Evolutionary conservation across 1,140 invertebrate genomes (phyloP), one percentile per base, ranked within the genome.

Genomic region (Aphelenchoides besseyi): DNA sequence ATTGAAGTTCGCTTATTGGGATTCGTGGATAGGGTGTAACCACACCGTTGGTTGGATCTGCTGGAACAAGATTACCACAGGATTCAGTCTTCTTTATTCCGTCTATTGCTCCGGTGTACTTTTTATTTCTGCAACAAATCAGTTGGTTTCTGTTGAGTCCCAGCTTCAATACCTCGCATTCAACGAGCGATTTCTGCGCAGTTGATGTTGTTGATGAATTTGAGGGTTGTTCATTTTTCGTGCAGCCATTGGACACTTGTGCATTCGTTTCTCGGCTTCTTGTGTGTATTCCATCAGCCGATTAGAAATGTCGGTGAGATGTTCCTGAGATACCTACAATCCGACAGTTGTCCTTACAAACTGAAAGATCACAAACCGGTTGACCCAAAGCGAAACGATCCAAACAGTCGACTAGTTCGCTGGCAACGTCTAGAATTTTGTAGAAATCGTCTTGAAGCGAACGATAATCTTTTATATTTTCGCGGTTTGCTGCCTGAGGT

Each of bases 361-460:
- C 68, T 70, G 2, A 76, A 77, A 68, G 23, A n/a, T 72, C 9
- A 77, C 70, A 23, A 74, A 73, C 72, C 63, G 72, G 41, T 74
- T 74, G 54, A n/a, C 72, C 72, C 30, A 30, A 41, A 2, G 53
- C 26, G 35, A 18, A 66, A 36, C 62, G 62, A 23, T 77, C 74
- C 48, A 74, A 29, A 35, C 73, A 76, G 54, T 74, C 73, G 52
- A 74, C 71, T 9, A 74, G 52, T 55, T 74, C 73, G 37, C 66
- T 61, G 8, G 73, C 67, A 35, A 74, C 72, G 18, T 74, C 73
- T 12, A 74, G 62, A 23, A 74, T 32, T 35, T 76, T 74, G 53
- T 74, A 74, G 26, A 71, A 74, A 57, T 74, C 73, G 69, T 74
- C 73, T 62, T 74, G 73, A 18, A 74, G 74, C 2, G 67, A 62